Conservation (phyloP, 1,140 invertebrate genomes). For the Himalopsyche phryganea region DNA sequence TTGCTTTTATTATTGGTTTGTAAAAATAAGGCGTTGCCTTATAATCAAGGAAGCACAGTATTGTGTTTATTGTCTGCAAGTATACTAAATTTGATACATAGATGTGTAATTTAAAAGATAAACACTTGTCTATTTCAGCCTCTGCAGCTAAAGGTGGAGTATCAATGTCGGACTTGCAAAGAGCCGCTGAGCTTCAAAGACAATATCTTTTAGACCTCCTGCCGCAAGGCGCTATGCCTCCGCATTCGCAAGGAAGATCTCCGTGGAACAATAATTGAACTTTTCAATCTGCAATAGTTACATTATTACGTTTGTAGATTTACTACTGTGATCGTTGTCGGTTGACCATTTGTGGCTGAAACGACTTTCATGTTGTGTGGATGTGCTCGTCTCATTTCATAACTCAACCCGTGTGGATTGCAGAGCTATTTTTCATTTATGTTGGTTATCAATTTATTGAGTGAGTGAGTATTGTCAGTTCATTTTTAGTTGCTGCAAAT, state of each 20-base stretch:
- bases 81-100: too few relatives aligned
- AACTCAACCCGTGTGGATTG: too few relatives aligned
- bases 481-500: too few relatives aligned
- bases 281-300: not conserved
- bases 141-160: constrained; percentile 48
- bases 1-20: too few relatives aligned
- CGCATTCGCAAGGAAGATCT: constrained; percentile 32
- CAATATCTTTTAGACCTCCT: constrained; percentile 97
- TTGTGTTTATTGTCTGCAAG: too few relatives aligned
- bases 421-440: too few relatives aligned
- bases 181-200: constrained; percentile 84
- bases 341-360: not conserved
- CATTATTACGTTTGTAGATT: not conserved
- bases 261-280: constrained; percentile 40
- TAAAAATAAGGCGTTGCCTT: too few relatives aligned
- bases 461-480: too few relatives aligned
- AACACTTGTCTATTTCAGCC: constrained; percentile 10
- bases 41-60: too few relatives aligned
- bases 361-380: not conserved
- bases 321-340: not conserved
- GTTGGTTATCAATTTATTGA: too few relatives aligned
- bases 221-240: constrained; percentile 53
- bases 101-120: too few relatives aligned
- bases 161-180: constrained; percentile 70
- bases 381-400: too few relatives aligned